Conservation (phyloP, 2,797 vertebrate genomes). For the Myripristis murdjan region DNA sequence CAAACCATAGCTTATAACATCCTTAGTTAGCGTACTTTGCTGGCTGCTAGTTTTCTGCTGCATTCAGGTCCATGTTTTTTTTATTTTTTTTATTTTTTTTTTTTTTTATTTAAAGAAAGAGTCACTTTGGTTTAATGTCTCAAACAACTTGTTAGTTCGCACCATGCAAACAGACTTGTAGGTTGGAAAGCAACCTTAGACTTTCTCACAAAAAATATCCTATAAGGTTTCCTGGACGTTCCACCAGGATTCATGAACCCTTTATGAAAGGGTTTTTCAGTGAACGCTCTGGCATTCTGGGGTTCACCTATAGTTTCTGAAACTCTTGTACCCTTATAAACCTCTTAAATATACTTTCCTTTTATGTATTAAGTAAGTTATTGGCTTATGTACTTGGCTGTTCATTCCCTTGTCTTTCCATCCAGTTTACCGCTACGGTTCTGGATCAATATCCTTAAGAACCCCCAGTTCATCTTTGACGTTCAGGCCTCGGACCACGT, state of each 20-base stretch:
- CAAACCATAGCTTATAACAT: too few relatives aligned
- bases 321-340: too few relatives aligned
- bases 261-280: background rate
- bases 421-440: slow-evolving; percentile 93
- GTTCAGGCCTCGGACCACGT: slow-evolving; percentile 96
- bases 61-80: too few relatives aligned
- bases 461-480: slow-evolving; percentile 97
- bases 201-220: background rate
- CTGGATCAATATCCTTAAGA: slow-evolving; percentile 99
- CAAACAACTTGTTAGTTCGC: too few relatives aligned
- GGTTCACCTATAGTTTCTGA: background rate
- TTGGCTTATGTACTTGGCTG: background rate
- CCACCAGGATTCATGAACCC: background rate
- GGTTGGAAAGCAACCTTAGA: too few relatives aligned
- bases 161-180: too few relatives aligned
- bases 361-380: background rate
- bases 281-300: background rate
- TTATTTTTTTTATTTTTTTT: too few relatives aligned
- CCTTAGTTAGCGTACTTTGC: too few relatives aligned
- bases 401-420: background rate
- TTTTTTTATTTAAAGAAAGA: too few relatives aligned
- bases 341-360: background rate
- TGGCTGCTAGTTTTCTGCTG: too few relatives aligned
- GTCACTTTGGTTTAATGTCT: too few relatives aligned
- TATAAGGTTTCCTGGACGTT: too few relatives aligned